Conservation (phyloP, 2,888 invertebrate species). For the Copidosoma aretas region DNA sequence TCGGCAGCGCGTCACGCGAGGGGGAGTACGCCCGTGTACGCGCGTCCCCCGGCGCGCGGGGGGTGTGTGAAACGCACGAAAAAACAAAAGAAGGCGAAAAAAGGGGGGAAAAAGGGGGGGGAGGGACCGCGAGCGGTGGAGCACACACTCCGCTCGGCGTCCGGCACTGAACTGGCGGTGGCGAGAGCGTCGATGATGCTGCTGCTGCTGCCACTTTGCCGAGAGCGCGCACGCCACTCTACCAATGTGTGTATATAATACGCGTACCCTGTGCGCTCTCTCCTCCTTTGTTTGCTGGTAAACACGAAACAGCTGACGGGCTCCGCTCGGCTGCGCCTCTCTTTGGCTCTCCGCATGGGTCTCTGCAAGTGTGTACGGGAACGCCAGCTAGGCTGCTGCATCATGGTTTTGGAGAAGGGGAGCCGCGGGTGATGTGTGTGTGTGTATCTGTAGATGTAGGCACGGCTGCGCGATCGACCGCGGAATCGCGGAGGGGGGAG, state of each 20-base stretch:
- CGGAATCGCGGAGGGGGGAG: too few species aligned
- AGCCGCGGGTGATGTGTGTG: constrained; percentile 1
- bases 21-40: too few species aligned
- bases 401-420: too few species aligned
- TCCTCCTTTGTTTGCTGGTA: constrained; percentile 39
- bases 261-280: background rate
- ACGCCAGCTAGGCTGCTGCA: background rate
- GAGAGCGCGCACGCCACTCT: constrained; percentile 1
- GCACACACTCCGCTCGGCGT: constrained; percentile 23
- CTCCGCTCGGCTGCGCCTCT: background rate
- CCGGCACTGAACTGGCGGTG: constrained; percentile 31
- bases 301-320: constrained; percentile 40
- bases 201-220: background rate
- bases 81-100: background rate
- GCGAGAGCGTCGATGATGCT: background rate
- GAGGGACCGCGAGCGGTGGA: background rate
- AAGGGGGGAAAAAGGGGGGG: background rate
- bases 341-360: too few species aligned
- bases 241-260: too few species aligned
- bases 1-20: too few species aligned
- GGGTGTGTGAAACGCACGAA: too few species aligned
- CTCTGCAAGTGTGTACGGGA: too few species aligned
- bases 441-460: too few species aligned
- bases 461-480: background rate
- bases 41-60: too few species aligned